Conservation (phyloP, 2,888 invertebrate species). For the Meganola albula region DNA sequence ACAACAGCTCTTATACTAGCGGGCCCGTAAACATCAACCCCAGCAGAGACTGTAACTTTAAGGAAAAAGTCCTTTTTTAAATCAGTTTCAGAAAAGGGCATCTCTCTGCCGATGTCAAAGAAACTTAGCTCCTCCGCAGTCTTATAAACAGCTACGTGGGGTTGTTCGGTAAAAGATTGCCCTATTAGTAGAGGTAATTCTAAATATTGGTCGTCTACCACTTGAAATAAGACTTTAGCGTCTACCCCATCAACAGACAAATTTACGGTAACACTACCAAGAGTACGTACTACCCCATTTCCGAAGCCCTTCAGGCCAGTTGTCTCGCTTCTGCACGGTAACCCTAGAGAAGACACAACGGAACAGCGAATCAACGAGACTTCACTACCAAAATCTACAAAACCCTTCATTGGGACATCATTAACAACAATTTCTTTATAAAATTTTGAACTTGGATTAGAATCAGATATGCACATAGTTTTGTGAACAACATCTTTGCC, state of each 20-base stretch:
- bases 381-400: constrained; percentile 8
- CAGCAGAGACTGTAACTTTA: neutral
- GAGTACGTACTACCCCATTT: neutral
- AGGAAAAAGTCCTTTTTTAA: neutral
- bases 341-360: neutral
- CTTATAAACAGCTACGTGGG: neutral
- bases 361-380: constrained; percentile 3
- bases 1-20: neutral
- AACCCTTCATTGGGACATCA: neutral
- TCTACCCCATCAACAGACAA: neutral
- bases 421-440: neutral
- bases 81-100: neutral
- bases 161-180: constrained; percentile 3
- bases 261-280: neutral
- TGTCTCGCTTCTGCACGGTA: neutral
- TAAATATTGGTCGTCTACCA: constrained; percentile 1
- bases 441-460: constrained; percentile 1
- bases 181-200: constrained; percentile 1
- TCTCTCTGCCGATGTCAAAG: neutral
- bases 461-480: constrained; percentile 3
- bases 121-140: neutral
- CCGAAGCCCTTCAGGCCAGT: constrained; percentile 5
- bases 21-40: neutral
- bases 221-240: neutral
- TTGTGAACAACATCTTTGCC: neutral